These are phyloP conservation scores for Vulpes vulpes DNA, from an alignment of 2,113 vertebrate genomes.

Conservation along the genomic window DNA sequence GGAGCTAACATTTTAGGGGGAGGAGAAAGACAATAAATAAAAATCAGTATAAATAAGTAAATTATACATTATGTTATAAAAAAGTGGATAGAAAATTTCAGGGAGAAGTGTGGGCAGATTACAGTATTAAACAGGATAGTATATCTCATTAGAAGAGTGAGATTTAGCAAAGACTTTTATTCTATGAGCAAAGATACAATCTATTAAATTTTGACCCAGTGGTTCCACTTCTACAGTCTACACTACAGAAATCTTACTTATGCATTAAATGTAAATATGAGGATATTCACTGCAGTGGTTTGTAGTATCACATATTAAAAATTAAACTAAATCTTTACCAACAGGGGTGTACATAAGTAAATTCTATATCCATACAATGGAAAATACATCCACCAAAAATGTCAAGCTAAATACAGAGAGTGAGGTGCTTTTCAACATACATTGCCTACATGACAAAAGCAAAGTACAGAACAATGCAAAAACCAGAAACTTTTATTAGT, in stretches of 20 bases:
- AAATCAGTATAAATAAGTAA: not conserved
- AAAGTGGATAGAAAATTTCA: not conserved
- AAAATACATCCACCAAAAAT: not conserved
- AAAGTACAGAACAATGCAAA: not conserved
- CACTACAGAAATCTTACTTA: not conserved
- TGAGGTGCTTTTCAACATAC: not conserved
- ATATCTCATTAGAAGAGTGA: not conserved
- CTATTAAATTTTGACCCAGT: not conserved
- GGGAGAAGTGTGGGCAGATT: not conserved
- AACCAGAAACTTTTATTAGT: not conserved
- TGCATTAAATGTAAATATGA: not conserved
- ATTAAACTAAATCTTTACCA: not conserved
- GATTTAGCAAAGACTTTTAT: not conserved
- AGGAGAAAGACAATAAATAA: not conserved
- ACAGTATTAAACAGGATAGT: not conserved
- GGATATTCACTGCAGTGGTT: not conserved
- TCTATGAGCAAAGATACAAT: not conserved
- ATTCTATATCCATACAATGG: not conserved
- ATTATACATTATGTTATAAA: not conserved
- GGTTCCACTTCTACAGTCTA: not conserved
- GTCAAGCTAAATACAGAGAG: not conserved
- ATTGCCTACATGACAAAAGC: not conserved
- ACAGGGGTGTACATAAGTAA: not conserved
- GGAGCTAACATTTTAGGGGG: not conserved
- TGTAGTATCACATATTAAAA: not conserved